These are phyloP conservation scores for Papilio protenor DNA, from an alignment of 2,888 invertebrate species.

Conservation along the genomic window DNA sequence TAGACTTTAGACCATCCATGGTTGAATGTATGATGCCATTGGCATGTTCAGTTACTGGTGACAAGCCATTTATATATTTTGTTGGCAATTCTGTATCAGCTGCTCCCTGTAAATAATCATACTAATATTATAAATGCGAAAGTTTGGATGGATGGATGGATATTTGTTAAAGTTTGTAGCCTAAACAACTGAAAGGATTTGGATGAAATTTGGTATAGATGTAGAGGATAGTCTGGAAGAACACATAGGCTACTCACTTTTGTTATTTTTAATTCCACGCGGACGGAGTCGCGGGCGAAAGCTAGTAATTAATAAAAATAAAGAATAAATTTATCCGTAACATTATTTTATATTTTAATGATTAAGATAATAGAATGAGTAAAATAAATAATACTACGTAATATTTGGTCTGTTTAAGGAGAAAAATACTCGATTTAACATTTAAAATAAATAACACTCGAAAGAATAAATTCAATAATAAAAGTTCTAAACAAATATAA, in stretches of 20 bases:
- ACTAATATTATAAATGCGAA: too few relatives aligned
- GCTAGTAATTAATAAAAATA: not conserved
- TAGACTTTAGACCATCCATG: slow-evolving; percentile 78
- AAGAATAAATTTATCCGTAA: not conserved
- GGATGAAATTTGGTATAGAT: too few relatives aligned
- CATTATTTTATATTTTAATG: too few relatives aligned
- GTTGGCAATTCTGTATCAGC: slow-evolving; percentile 75
- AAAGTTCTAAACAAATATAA: not conserved
- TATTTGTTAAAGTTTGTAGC: too few relatives aligned
- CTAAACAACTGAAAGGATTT: too few relatives aligned
- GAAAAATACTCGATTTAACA: not conserved
- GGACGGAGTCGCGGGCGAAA: too few relatives aligned
- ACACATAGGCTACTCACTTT: too few relatives aligned
- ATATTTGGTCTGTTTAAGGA: not conserved
- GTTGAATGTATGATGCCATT: slow-evolving; percentile 78
- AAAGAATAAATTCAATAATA: not conserved
- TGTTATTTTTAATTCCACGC: too few relatives aligned
- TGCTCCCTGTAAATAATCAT: slow-evolving; percentile 64
- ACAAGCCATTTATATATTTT: slow-evolving; percentile 75
- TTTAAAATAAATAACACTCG: not conserved
- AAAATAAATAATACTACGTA: not conserved
- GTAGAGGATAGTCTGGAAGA: too few relatives aligned
- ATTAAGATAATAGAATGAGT: too few relatives aligned
- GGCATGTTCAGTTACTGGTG: slow-evolving; percentile 76
- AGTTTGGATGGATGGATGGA: too few relatives aligned